phyloP scores from a whole-genome alignment of 2,113 vertebrate species.

The Pangasianodon hypophthalmus region DNA sequence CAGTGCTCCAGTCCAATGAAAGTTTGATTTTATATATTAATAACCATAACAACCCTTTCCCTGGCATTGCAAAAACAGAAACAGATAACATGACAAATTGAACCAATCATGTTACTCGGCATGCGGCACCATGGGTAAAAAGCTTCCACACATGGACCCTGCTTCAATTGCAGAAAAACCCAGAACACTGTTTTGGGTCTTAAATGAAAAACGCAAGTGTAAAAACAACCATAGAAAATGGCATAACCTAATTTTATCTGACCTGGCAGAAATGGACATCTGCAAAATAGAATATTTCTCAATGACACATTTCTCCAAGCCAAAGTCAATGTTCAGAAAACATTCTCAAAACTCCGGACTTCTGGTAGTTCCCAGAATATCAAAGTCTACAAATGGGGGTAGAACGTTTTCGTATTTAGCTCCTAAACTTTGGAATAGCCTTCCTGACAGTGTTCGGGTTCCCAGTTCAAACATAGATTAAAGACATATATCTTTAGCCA shows the following conservation, averaged over 20 bases:
- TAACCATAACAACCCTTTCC: background rate
- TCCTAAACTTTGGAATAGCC: too few relatives aligned
- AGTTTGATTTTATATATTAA: background rate
- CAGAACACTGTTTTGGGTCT: background rate
- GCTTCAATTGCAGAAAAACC: background rate
- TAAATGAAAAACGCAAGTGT: background rate
- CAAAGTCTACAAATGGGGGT: too few relatives aligned
- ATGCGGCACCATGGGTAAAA: background rate
- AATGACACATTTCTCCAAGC: background rate
- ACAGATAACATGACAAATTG: background rate
- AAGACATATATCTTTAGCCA: too few relatives aligned
- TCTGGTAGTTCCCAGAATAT: too few relatives aligned
- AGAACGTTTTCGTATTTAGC: too few relatives aligned
- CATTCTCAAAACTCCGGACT: too few relatives aligned
- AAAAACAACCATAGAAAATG: background rate
- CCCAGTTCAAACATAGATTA: too few relatives aligned
- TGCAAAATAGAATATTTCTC: background rate
- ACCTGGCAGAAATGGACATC: background rate
- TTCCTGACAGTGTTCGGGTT: too few relatives aligned
- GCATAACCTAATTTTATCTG: background rate
- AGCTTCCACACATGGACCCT: background rate
- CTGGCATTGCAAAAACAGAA: background rate
- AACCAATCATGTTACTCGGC: background rate
- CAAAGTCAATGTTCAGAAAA: too few relatives aligned
- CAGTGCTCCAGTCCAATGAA: background rate